These are phyloP conservation scores for Labeo calbasu DNA, from an alignment of 2,797 vertebrate genomes.

Conservation along the genomic window DNA sequence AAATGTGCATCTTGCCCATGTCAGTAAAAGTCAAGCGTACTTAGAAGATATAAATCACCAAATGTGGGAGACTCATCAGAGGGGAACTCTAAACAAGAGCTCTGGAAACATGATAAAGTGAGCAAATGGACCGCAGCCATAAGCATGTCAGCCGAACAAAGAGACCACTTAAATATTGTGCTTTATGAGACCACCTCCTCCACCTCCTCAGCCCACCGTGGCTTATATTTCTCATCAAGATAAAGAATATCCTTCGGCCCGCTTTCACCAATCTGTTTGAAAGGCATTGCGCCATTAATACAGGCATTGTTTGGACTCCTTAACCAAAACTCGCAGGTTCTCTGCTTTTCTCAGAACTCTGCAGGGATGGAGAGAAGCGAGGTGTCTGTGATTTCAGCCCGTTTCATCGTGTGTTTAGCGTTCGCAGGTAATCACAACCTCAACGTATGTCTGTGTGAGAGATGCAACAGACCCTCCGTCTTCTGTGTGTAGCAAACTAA, in stretches of 20 bases:
- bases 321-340: background rate
- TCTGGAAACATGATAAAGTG: constrained; percentile 45
- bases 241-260: constrained; percentile 27
- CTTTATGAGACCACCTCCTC: constrained; percentile 46
- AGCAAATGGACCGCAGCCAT: constrained; percentile 46
- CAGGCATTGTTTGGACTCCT: background rate
- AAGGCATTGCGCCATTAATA: background rate
- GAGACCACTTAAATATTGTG: constrained; percentile 46
- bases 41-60: constrained; percentile 50
- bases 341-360: constrained; percentile 32
- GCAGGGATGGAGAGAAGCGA: constrained; percentile 38
- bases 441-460: constrained; percentile 52
- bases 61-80: constrained; percentile 50
- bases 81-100: constrained; percentile 37
- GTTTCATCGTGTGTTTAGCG: constrained; percentile 51
- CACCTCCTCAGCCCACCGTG: constrained; percentile 12
- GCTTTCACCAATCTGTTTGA: background rate
- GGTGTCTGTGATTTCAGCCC: constrained; percentile 30
- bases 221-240: constrained; percentile 42
- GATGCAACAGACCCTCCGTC: constrained; percentile 3
- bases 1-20: constrained; percentile 51
- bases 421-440: constrained; percentile 63
- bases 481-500: constrained; percentile 44
- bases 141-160: constrained; percentile 40
- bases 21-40: constrained; percentile 54